Evolutionary conservation across 2,888 invertebrate genomes (phyloP), one percentile per base, ranked within the genome.

Genomic region (Cynaeus angustus): DNA sequence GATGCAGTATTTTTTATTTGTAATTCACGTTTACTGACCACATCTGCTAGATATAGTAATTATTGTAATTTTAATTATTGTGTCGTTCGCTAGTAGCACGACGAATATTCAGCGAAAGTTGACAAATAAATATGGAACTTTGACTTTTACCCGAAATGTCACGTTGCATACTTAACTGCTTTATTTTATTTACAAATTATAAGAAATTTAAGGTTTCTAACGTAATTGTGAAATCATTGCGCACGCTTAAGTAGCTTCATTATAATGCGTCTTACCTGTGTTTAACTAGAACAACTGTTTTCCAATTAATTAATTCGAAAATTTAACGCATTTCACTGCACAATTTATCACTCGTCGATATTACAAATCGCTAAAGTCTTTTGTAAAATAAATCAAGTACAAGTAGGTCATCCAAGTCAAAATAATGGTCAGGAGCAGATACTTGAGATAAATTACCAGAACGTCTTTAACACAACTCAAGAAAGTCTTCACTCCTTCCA

Each of bases 291-390:
- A 75, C 76, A 74, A 66, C 72, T 71, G 76, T 73, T 74, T 74
- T 70, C 75, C 70, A 71, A 72, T 72, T 50, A 65, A 70, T 66
- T 48, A 59, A 74, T 66, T 71, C 58, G 69, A 67, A 66, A 67
- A 70, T 66, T 77, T 73, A 76, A 70, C 73, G 74, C 78, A 78
- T 77, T 76, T 78, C 78, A 77, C 75, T 69, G 71, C 69, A 72
- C 65, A 69, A 21, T 64, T 70, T 62, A 58, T 1, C 70, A 72
- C 68, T 46, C 9, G 14, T 41, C 21, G 21, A 71, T 71, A 41
- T 65, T 70, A 64, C 59, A 66, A 59, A 8, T 65, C 37, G 26
- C 52, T 10, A 10, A 43, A 3, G 62, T 66, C 70, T 28, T 37
- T 52, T 45, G 37, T 58, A 33, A 75, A 72, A 70, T 69, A 70